Percentiles rank a stretch among this genome's conserved stretches.
phyloP scores from a whole-genome alignment of 2,797 vertebrate genomes.

The Lithobates pipiens region DNA sequence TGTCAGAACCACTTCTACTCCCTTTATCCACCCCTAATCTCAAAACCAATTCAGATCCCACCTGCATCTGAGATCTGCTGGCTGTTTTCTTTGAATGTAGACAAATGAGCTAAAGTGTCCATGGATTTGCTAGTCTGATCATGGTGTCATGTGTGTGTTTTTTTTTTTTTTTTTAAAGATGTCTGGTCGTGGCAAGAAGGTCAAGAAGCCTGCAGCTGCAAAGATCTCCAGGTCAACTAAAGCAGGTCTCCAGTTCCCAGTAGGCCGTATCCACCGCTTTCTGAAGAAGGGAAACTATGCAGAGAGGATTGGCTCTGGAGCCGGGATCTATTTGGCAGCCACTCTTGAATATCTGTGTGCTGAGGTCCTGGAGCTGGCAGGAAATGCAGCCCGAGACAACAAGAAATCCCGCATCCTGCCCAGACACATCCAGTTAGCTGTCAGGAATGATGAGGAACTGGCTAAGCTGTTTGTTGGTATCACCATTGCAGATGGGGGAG shows the following conservation, averaged over 20 bases:
- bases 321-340: constrained; percentile 80
- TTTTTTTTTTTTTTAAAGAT: too few relatives aligned
- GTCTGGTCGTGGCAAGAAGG: constrained; percentile 82
- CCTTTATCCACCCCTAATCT: too few relatives aligned
- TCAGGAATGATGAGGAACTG: constrained; percentile 80
- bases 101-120: too few relatives aligned
- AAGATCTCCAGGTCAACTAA: constrained; percentile 64
- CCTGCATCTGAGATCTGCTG: too few relatives aligned
- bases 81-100: too few relatives aligned
- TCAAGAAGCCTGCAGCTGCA: background rate
- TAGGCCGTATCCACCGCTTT: constrained; percentile 74
- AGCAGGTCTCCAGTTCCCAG: constrained; percentile 80
- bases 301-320: constrained; percentile 65
- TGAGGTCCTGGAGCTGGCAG: constrained; percentile 81
- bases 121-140: too few relatives aligned
- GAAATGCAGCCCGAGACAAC: constrained; percentile 74
- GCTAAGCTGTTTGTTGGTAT: constrained; percentile 72
- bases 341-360: constrained; percentile 81
- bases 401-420: constrained; percentile 77
- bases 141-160: too few relatives aligned
- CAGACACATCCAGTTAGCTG: constrained; percentile 79
- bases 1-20: too few relatives aligned
- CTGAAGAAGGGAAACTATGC: constrained; percentile 74
- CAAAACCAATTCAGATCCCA: too few relatives aligned
- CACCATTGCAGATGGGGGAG: constrained; percentile 78